Evolutionary conservation across 2,888 invertebrate genomes (phyloP).

Genomic region (Ditylenchus weischeri): DNA sequence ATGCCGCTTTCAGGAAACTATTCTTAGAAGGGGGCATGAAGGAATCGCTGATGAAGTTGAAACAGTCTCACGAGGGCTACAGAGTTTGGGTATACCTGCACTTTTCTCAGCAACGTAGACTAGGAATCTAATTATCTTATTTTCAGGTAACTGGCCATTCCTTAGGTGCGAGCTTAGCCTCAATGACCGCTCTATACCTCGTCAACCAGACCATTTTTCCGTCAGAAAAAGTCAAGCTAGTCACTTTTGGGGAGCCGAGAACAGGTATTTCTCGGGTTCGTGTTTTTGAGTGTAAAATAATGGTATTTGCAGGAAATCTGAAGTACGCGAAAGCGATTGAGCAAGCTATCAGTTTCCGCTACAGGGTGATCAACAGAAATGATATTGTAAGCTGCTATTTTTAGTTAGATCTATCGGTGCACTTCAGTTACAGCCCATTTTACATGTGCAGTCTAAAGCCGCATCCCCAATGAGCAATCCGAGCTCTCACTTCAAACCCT

Average conservation of each 20-base stretch:
- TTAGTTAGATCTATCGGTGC: background rate
- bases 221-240: constrained; percentile 43
- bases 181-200: constrained; percentile 55
- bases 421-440: too few species aligned
- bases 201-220: constrained; percentile 49
- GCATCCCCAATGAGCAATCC: too few species aligned
- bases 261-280: constrained; percentile 39
- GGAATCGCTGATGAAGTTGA: constrained; percentile 49
- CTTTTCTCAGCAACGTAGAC: background rate
- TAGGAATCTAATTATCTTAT: background rate
- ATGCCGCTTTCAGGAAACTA: constrained; percentile 49
- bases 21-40: constrained; percentile 55
- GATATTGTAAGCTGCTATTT: constrained; percentile 49
- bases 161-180: constrained; percentile 54
- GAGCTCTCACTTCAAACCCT: too few species aligned
- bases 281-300: too few species aligned
- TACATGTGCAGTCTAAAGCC: background rate
- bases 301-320: constrained; percentile 34
- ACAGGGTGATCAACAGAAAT: constrained; percentile 53
- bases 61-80: constrained; percentile 53
- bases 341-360: constrained; percentile 50
- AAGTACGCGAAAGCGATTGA: constrained; percentile 56
- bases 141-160: constrained; percentile 51
- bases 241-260: constrained; percentile 58
- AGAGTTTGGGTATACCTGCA: constrained; percentile 46